These are phyloP conservation scores for Ostrea denselamellosa DNA, from an alignment of 1,140 invertebrate genomes.

Conservation along the genomic window DNA sequence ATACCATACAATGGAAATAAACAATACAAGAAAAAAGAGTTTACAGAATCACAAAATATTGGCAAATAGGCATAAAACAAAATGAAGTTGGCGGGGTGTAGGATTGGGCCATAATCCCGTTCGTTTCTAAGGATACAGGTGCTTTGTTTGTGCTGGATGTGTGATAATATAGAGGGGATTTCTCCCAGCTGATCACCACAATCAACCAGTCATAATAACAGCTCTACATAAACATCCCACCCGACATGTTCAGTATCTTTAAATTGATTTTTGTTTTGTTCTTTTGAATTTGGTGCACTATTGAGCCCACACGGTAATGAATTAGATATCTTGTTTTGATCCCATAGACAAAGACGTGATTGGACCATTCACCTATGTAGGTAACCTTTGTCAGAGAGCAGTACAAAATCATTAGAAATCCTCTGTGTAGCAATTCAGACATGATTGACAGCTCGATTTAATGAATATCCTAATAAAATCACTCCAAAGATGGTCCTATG, in stretches of 20 bases:
- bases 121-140: not conserved
- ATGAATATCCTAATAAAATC: not conserved
- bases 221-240: not conserved
- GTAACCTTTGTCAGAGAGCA: slow-evolving; percentile 12
- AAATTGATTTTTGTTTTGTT: slow-evolving; percentile 18
- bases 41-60: too few relatives aligned
- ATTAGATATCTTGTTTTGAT: slow-evolving; percentile 29
- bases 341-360: not conserved
- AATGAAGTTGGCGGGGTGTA: too few relatives aligned
- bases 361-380: slow-evolving; percentile 11
- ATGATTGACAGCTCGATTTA: not conserved
- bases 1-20: too few relatives aligned
- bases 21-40: too few relatives aligned
- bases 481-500: not conserved
- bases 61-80: too few relatives aligned
- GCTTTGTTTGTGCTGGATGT: not conserved
- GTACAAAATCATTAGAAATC: slow-evolving; percentile 13
- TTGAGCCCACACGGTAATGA: slow-evolving; percentile 28
- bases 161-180: not conserved
- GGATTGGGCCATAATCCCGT: too few relatives aligned
- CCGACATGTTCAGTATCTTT: not conserved
- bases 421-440: not conserved
- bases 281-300: not conserved
- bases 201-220: too few relatives aligned
- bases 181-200: not conserved